Conservation (phyloP, 2,888 invertebrate species). For the Lepidocyrtinus sp. region DNA sequence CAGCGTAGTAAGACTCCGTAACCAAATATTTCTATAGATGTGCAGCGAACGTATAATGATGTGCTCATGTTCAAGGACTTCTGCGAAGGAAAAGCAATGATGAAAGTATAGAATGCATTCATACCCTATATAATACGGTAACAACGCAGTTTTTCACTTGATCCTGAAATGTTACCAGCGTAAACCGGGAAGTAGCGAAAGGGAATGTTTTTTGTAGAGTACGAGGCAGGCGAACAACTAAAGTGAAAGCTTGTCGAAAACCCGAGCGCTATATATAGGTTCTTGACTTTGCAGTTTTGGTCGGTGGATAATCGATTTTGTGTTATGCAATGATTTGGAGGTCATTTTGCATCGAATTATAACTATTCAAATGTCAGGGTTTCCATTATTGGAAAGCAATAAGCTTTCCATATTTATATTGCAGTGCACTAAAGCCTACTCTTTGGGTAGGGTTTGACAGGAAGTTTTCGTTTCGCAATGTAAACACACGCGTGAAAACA, state of each 20-base stretch:
- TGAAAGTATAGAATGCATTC: neutral
- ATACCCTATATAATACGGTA: constrained; percentile 28
- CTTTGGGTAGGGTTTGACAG: no score
- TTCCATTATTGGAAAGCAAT: neutral
- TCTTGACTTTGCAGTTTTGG: no score
- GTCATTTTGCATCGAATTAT: constrained; percentile 43
- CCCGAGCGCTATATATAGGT: no score
- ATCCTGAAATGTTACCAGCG: neutral
- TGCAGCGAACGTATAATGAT: neutral
- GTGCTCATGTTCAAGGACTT: constrained; percentile 1
- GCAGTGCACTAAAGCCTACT: neutral
- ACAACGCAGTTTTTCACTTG: neutral
- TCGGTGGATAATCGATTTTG: constrained; percentile 47
- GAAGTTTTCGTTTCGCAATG: neutral
- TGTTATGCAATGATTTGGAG: constrained; percentile 51
- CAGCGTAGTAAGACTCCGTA: no score
- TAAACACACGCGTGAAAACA: neutral
- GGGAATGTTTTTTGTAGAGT: no score
- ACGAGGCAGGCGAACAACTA: no score
- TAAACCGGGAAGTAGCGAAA: neutral
- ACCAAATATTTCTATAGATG: neutral
- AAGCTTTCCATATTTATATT: neutral
- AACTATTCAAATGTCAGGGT: constrained; percentile 47
- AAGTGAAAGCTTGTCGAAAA: neutral
- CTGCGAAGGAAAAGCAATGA: neutral